A percentile compares a stretch with the other conserved stretches of the same genome.
Conservation (phyloP, 2,797 vertebrate species). For the Argya squamiceps region DNA sequence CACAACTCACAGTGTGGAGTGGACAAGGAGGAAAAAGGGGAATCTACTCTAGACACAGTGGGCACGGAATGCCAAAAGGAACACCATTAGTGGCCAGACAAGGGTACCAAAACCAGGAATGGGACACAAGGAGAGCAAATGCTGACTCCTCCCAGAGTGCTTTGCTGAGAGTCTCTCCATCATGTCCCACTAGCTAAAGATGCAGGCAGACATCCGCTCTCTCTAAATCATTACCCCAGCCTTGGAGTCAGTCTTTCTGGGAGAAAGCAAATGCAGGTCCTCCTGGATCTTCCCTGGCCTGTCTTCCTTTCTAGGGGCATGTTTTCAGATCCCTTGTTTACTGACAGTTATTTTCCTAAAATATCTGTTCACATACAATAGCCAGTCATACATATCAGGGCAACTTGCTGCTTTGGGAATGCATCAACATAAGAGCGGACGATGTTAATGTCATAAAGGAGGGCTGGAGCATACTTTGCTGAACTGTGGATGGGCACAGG, state of each 20-base stretch:
- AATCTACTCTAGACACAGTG: neutral
- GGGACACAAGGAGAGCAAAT: neutral
- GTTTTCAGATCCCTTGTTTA: neutral
- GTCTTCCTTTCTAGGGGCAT: neutral
- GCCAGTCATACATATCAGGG: neutral
- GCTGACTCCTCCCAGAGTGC: neutral
- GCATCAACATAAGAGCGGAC: neutral
- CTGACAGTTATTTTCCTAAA: neutral
- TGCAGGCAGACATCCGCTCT: neutral
- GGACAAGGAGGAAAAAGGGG: neutral
- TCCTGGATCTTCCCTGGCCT: neutral
- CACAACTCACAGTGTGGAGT: fast-evolving
- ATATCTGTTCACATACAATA: neutral
- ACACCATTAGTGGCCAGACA: neutral
- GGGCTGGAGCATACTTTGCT: neutral
- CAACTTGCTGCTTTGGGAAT: neutral
- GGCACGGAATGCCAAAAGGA: neutral
- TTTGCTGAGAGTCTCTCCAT: neutral
- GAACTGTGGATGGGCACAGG: neutral
- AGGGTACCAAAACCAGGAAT: neutral
- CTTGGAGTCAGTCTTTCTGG: neutral
- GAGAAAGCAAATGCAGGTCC: neutral
- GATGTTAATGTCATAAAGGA: neutral
- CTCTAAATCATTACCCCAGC: neutral
- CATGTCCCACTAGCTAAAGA: neutral